Evolutionary conservation across 2,797 vertebrate species (phyloP).

Genomic region (Ibycter americanus): DNA sequence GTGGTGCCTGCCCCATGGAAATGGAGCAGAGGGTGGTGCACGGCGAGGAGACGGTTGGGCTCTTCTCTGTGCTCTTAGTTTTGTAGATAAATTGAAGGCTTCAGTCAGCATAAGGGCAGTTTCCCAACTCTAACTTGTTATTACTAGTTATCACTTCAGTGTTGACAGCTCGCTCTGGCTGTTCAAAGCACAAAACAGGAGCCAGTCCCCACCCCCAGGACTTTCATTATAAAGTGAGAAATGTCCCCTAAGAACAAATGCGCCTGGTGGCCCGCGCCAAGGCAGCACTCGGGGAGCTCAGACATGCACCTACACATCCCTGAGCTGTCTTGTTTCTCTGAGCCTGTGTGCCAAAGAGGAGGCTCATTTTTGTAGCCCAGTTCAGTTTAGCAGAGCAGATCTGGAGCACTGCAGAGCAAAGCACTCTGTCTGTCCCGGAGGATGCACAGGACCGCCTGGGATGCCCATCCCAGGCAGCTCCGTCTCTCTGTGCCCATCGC

Average conservation of each 20-base stretch:
- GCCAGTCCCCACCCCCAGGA: accelerated
- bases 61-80: neutral
- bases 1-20: neutral
- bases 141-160: neutral
- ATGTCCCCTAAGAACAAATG: neutral
- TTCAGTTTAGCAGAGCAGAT: neutral
- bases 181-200: neutral
- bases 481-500: neutral
- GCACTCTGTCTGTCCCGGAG: neutral
- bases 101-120: neutral
- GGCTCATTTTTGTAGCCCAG: neutral
- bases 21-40: neutral
- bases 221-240: neutral
- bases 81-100: neutral
- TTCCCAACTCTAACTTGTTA: neutral
- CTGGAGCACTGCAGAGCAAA: neutral
- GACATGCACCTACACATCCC: neutral
- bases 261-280: neutral
- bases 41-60: neutral
- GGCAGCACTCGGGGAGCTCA: neutral
- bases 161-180: neutral
- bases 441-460: accelerated
- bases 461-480: neutral
- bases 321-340: neutral
- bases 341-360: neutral